Evolutionary conservation across 2,888 invertebrate species (phyloP), one percentile per base, ranked within the genome.

Genomic region (Ophioninae sp.): DNA sequence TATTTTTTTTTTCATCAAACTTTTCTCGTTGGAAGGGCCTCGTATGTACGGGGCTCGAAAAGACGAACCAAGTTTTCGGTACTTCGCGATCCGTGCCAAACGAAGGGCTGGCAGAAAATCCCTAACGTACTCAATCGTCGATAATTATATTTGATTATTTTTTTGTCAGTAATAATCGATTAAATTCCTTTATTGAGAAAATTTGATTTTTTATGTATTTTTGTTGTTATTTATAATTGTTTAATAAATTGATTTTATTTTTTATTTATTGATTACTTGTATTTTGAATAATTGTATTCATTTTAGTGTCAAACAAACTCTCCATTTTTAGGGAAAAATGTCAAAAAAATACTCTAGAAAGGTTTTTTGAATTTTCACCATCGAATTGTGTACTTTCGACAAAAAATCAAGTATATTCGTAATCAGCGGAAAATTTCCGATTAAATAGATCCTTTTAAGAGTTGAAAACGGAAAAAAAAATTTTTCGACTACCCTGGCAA

Each of bases 11-110:
- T 51, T 51, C 22, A 51, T 51, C 8, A 68, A 56, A 68, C 17
- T 68, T 68, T 68, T 51, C 68, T 68, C 51, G 51, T 51, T 68
- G 51, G 2, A 56, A 6, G 7, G 22, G 44, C 17, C 51, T 23
- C 23, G 51, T 7, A 23, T 13, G 13, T 6, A 22, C 0, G 0
- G 65, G 13, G 10, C 20, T 22, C 13, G 13, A 22, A 44, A 67
- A 10, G 23, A 67, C 30, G 30, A 30, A 30, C 59, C 59, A 67
- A 22, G 22, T 9, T 67, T 67, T 67, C 9, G 22, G 22, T 17
- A 51, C 51, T 51, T 13, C 51, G 20, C 37, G 65, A 65, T 9
- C 39, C 20, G 65, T 20, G n/a, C n/a, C 39, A 51, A 9, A 65
- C 39, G 39, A 39, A 17, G n/a, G 9, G 39, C 20, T 6, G 17